Conservation (phyloP, 1,140 invertebrate species). For the Zaprionus camerounensis region DNA sequence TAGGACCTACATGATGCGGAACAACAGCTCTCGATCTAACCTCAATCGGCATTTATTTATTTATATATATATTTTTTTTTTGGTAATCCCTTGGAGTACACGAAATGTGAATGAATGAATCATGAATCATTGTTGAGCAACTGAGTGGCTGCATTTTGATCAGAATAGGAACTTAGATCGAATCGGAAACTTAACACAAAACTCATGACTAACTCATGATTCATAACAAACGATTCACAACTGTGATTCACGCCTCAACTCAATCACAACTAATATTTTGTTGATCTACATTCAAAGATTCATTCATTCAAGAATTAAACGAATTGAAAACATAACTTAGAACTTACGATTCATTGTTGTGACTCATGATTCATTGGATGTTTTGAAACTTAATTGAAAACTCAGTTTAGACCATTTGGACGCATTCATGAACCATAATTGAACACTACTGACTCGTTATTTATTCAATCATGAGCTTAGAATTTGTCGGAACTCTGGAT, state of each 20-base stretch:
- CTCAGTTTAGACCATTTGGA: neutral
- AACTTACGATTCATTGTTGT: neutral
- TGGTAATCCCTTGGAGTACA: neutral
- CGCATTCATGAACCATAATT: too few species aligned
- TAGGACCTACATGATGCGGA: conserved; percentile 60
- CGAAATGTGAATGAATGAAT: conserved; percentile 1
- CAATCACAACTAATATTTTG: neutral
- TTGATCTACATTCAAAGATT: neutral
- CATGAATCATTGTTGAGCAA: conserved; percentile 6
- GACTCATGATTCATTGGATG: too few species aligned
- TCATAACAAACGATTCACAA: neutral
- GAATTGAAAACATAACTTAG: neutral
- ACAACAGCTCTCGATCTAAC: conserved; percentile 56
- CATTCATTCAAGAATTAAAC: neutral
- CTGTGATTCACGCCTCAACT: neutral
- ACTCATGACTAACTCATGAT: conserved; percentile 4
- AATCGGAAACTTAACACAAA: neutral
- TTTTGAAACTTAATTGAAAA: too few species aligned
- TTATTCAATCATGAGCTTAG: too few species aligned
- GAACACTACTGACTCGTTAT: too few species aligned
- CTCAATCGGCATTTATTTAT: conserved; percentile 22
- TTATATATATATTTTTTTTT: neutral
- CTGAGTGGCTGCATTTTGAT: neutral
- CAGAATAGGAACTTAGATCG: conserved; percentile 2
- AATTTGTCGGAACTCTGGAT: too few species aligned